Conservation (phyloP, 2,797 vertebrate genomes). For the Melanotaenia nigrans region DNA sequence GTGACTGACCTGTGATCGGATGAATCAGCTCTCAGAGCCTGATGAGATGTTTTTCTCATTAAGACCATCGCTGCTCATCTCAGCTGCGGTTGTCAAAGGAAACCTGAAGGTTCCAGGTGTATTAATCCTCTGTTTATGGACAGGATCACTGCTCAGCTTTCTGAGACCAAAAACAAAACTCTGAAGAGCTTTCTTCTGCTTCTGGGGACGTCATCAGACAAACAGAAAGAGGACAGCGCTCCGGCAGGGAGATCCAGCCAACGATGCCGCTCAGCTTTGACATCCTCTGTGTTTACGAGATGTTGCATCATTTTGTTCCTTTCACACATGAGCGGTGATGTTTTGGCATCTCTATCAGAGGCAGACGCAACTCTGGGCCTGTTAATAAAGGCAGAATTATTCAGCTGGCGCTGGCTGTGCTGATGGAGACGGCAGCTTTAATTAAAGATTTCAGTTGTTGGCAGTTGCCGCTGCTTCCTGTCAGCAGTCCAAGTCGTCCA, state of each 20-base stretch:
- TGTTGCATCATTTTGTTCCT: constrained; percentile 56
- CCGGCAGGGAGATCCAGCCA: background rate
- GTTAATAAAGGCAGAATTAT: constrained; percentile 52
- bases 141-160: too few relatives aligned
- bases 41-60: too few relatives aligned
- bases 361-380: constrained; percentile 16
- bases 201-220: background rate
- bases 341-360: constrained; percentile 46
- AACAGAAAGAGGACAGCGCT: background rate
- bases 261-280: background rate
- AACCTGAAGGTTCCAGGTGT: too few relatives aligned
- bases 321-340: constrained; percentile 41
- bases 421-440: constrained; percentile 63
- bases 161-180: constrained; percentile 4
- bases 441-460: constrained; percentile 55
- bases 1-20: too few relatives aligned
- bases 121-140: too few relatives aligned
- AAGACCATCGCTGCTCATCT: too few relatives aligned
- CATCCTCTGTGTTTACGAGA: constrained; percentile 25
- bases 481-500: constrained; percentile 5
- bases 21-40: too few relatives aligned
- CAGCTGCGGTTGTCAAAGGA: too few relatives aligned
- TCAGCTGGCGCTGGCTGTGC: constrained; percentile 43
- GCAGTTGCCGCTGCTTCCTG: constrained; percentile 40
- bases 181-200: background rate